Evolutionary conservation across 2,888 invertebrate genomes (phyloP).

Genomic region (Anoplius nigerrimus): DNA sequence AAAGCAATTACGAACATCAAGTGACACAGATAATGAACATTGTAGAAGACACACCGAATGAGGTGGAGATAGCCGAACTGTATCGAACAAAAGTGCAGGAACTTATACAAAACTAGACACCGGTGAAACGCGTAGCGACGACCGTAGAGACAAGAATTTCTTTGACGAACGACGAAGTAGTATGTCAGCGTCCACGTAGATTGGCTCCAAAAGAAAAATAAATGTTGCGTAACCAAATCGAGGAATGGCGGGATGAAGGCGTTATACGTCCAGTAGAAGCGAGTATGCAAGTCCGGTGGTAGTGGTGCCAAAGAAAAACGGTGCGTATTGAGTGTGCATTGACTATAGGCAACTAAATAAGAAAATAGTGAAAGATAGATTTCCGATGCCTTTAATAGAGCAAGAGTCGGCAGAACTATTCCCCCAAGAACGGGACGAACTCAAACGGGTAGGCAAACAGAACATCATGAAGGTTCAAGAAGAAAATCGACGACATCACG

Average conservation of each 20-base stretch:
- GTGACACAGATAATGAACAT: neutral
- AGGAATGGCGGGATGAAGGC: neutral
- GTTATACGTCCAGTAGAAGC: neutral
- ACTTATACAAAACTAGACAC: neutral
- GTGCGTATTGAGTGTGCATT: neutral
- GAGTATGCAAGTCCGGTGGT: too few relatives aligned
- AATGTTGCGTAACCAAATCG: neutral
- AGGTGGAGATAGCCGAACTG: neutral
- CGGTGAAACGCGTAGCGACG: neutral
- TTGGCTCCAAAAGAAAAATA: too few relatives aligned
- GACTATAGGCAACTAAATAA: too few relatives aligned
- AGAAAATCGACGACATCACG: constrained; percentile 25
- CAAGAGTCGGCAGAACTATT: neutral
- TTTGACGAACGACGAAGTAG: neutral
- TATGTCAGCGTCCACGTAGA: neutral
- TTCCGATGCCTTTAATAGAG: neutral
- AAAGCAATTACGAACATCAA: neutral
- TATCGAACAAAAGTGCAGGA: neutral
- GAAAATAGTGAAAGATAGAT: neutral
- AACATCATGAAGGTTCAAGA: constrained; percentile 24
- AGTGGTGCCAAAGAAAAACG: neutral
- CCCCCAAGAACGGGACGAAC: neutral
- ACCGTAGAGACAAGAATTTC: neutral
- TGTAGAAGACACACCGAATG: neutral
- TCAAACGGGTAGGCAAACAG: constrained; percentile 11